Evolutionary conservation across 2,113 vertebrate genomes (phyloP).

Genomic region (Alethe diademata): DNA sequence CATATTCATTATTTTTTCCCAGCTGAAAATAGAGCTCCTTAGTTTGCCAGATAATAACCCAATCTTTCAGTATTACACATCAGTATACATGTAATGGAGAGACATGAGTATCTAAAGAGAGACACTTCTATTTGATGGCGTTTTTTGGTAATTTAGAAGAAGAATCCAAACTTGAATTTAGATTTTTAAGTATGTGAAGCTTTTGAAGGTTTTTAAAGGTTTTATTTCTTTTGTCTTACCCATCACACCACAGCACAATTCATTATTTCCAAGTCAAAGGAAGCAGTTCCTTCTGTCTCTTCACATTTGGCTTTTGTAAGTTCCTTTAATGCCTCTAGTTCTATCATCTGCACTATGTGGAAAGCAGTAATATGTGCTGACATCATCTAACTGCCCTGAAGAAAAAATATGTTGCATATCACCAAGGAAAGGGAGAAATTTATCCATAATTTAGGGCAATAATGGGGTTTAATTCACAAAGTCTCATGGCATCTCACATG

Average conservation of each 20-base stretch:
- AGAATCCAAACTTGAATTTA: not conserved
- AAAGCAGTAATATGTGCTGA: conserved; percentile 54
- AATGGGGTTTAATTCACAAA: conserved; percentile 19
- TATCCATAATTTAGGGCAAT: conserved; percentile 41
- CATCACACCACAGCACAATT: not conserved
- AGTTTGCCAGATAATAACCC: not conserved
- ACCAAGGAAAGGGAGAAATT: not conserved
- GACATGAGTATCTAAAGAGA: not conserved
- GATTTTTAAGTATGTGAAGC: not conserved
- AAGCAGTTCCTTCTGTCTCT: conserved; percentile 27
- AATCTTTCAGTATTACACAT: not conserved
- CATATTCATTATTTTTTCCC: not conserved
- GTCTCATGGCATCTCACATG: not conserved
- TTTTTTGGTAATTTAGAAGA: not conserved
- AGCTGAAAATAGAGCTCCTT: not conserved
- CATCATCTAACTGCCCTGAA: conserved; percentile 42
- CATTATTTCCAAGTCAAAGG: conserved; percentile 31
- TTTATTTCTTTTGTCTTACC: not conserved
- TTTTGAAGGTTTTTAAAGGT: not conserved
- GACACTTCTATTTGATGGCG: not conserved
- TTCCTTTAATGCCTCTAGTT: conserved; percentile 26
- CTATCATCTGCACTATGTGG: not conserved
- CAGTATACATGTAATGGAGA: not conserved
- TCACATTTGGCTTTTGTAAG: not conserved
- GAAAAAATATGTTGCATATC: conserved; percentile 39